Evolutionary conservation across 2,113 vertebrate species (phyloP).

Genomic region (Erythrolamprus reginae): DNA sequence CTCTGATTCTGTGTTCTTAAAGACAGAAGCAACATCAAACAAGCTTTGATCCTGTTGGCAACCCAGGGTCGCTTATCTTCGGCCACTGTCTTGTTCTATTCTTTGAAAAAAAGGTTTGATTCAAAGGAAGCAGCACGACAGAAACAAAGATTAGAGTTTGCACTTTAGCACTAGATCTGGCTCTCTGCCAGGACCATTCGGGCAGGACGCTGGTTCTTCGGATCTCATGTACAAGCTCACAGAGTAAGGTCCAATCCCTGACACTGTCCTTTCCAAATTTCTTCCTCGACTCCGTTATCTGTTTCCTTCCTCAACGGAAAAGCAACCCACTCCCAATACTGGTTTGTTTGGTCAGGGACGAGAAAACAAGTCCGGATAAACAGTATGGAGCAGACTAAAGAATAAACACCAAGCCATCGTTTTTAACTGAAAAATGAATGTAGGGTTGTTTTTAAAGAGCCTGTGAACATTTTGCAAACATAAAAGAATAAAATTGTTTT

Average conservation of each 20-base stretch:
- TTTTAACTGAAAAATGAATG: conserved; percentile 26
- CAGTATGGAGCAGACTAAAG: conserved; percentile 43
- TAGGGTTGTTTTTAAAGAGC: conserved; percentile 12
- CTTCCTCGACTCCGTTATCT: conserved; percentile 56
- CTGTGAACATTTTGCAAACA: conserved; percentile 32
- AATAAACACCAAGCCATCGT: background rate
- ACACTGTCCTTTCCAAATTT: conserved; percentile 38
- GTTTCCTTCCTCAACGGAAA: conserved; percentile 59
- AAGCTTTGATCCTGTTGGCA: background rate
- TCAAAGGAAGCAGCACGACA: background rate
- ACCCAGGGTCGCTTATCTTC: background rate
- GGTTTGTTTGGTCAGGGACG: conserved; percentile 45
- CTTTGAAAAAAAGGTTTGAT: background rate
- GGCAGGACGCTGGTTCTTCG: conserved; percentile 53
- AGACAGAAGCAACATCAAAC: background rate
- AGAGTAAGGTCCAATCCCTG: conserved; percentile 35
- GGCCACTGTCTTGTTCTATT: background rate
- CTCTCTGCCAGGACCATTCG: conserved; percentile 35
- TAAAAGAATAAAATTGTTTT: conserved; percentile 14
- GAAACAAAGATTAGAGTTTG: background rate
- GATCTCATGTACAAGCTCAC: conserved; percentile 49
- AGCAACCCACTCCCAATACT: background rate
- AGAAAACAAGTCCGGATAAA: conserved; percentile 62
- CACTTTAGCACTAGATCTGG: conserved; percentile 19
- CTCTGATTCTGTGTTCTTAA: too few species aligned